Conservation (phyloP, 2,797 vertebrate species). For the Anniella stebbinsi region DNA sequence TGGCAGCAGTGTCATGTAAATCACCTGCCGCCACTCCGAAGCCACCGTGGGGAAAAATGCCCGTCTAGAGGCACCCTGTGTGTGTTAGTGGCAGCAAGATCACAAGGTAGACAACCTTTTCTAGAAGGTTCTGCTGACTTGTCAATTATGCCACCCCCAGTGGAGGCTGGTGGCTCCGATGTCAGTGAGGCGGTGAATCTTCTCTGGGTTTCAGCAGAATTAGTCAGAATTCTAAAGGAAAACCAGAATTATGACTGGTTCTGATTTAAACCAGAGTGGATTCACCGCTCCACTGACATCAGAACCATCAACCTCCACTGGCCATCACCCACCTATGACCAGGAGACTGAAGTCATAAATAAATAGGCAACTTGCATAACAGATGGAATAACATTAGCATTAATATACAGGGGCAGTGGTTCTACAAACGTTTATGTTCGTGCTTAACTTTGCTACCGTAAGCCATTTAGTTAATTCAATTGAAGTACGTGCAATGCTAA, state of each 20-base stretch:
- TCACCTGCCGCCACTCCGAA: too few relatives aligned
- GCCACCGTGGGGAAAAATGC: too few relatives aligned
- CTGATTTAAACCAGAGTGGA: too few relatives aligned
- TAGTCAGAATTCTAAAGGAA: too few relatives aligned
- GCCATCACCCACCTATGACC: neutral
- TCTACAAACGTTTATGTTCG: neutral
- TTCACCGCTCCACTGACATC: too few relatives aligned
- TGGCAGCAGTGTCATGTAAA: too few relatives aligned
- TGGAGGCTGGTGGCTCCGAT: too few relatives aligned
- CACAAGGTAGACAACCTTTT: neutral
- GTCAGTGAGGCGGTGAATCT: too few relatives aligned
- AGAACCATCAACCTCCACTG: too few relatives aligned
- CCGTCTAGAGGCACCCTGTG: too few relatives aligned
- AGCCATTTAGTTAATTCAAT: neutral
- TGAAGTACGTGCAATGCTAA: slow-evolving; percentile 1
- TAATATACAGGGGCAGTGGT: neutral
- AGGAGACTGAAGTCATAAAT: neutral
- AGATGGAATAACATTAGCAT: slow-evolving; percentile 17
- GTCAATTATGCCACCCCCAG: neutral
- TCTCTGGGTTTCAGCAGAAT: too few relatives aligned
- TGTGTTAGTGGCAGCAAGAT: neutral
- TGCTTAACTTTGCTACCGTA: neutral
- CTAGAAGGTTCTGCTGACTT: neutral
- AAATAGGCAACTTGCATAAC: neutral
- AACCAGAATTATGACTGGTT: too few relatives aligned